phyloP scores from a whole-genome alignment of 1,140 invertebrate genomes.

The Homarus americanus region DNA sequence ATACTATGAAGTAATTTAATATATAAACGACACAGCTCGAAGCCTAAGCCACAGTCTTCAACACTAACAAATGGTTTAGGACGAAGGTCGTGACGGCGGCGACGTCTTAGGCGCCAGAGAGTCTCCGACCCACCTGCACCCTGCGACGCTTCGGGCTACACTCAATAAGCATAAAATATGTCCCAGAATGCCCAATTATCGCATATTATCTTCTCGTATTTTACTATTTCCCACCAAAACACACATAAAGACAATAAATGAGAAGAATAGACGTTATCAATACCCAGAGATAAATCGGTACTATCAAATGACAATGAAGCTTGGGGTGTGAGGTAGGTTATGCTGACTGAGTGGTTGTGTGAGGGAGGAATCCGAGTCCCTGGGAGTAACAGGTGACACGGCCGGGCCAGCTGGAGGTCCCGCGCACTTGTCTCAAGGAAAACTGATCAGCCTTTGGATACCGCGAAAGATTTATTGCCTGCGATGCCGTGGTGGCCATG shows the following conservation, averaged over 20 bases:
- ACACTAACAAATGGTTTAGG: neutral
- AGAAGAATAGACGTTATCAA: neutral
- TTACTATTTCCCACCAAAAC: neutral
- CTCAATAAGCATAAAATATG: slow-evolving; percentile 4
- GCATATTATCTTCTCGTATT: no score
- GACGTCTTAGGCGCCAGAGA: slow-evolving; percentile 26
- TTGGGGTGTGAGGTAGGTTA: neutral
- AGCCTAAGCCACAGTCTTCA: neutral
- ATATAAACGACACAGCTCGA: neutral
- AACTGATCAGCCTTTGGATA: slow-evolving; percentile 16
- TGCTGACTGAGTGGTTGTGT: neutral
- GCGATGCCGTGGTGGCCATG: neutral
- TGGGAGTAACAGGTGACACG: slow-evolving; percentile 1
- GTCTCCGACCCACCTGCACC: slow-evolving; percentile 33
- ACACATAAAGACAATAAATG: neutral
- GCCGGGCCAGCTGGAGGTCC: neutral
- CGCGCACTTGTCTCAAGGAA: slow-evolving; percentile 35
- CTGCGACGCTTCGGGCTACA: neutral
- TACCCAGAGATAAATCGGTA: neutral
- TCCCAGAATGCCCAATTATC: neutral
- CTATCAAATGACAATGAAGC: neutral
- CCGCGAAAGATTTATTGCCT: slow-evolving; percentile 2
- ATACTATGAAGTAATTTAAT: neutral
- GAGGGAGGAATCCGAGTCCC: neutral
- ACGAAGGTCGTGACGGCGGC: slow-evolving; percentile 14